Conservation (phyloP, 2,113 vertebrate genomes). For the Mus pahari region DNA sequence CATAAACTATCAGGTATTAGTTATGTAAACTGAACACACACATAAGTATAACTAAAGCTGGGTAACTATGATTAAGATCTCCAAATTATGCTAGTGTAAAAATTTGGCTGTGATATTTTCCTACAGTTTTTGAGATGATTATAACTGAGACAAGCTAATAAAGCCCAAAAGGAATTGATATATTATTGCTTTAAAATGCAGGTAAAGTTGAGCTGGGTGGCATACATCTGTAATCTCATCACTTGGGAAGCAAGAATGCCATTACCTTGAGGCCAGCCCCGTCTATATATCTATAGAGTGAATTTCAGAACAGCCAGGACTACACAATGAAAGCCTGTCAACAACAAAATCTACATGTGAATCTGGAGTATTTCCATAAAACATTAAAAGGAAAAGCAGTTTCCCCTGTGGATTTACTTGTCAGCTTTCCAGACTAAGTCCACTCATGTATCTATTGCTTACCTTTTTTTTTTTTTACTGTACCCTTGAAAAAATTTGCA, state of each 20-base stretch:
- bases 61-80: background rate
- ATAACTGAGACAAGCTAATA: background rate
- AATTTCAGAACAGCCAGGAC: background rate
- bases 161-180: background rate
- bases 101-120: constrained; percentile 29
- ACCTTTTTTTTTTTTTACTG: background rate
- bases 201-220: background rate
- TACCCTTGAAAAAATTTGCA: background rate
- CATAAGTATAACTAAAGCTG: background rate
- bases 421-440: background rate
- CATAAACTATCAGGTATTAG: background rate
- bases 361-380: background rate
- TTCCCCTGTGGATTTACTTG: background rate
- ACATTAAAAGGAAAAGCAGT: background rate
- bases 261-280: background rate
- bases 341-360: background rate
- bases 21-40: background rate
- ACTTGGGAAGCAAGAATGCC: background rate
- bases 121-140: background rate
- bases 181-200: background rate
- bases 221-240: background rate
- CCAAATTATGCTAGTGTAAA: background rate
- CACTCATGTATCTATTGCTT: background rate
- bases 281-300: background rate
- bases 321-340: background rate